Evolutionary conservation across 1,140 invertebrate genomes (phyloP), one percentile per base, ranked within the genome.

Genomic region (Ganaspis sp.): DNA sequence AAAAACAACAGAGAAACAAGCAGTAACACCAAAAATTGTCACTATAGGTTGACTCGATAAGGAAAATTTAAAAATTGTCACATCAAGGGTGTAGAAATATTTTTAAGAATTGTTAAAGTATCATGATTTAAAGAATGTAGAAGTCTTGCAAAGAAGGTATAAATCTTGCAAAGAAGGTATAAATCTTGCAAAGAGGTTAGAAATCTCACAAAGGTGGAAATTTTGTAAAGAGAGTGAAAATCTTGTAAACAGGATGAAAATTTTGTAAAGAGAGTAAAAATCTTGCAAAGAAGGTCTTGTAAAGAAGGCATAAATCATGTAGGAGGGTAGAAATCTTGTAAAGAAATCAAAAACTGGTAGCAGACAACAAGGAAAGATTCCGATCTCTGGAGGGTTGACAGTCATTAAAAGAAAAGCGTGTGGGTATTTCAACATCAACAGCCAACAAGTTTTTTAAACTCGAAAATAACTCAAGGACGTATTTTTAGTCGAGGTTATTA

Each of bases 1-100:
- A 58, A 72, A 76, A 64, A 78, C 58, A 73, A 75, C 69, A 70
- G 19, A 64, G n/a, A 72, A 38, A 76, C 64, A 71, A 72, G 34
- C n/a, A 73, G 29, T 15, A 64, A 64, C 5, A n/a, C 15, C 23
- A 26, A 34, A 15, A 64, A 26, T 2, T 26, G 58, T 5, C 23
- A 64, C 58, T 34, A 26, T n/a, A 49, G 17, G 19, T 17, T 49
- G 45, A n/a, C 15, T 8, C 1, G n/a, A 17, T 6, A 49, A 49
- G 45, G 29, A 34, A 34, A 34, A 34, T 34, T 34, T n/a, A 17
- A 8, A 17, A 49, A 49, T 17, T 17, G 19, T 6, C n/a, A n/a
- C 15, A n/a, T 17, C 45, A 49, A n/a, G 17, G n/a, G 17, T n/a
- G 15, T 5, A 49, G 8, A 5, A 49, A n/a, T n/a, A n/a, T n/a